phyloP scores from a whole-genome alignment of 1,140 invertebrate species.

The Scylla paramamosain region DNA sequence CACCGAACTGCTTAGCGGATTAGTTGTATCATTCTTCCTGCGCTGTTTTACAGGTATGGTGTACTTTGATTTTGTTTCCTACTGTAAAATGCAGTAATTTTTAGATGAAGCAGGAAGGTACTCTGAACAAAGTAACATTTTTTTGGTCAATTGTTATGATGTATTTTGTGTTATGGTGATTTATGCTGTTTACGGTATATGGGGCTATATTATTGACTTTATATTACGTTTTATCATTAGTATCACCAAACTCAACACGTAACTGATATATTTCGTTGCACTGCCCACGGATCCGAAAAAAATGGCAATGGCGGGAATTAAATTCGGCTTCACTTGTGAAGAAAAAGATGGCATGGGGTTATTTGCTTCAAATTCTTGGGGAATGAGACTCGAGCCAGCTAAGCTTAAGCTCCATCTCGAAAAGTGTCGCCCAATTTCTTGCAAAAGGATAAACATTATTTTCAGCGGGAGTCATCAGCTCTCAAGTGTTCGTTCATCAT shows the following conservation, averaged over 20 bases:
- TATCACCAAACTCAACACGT: constrained; percentile 15
- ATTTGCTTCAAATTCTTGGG: not conserved
- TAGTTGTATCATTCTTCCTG: constrained; percentile 12
- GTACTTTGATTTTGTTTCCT: constrained; percentile 28
- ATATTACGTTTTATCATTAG: not conserved
- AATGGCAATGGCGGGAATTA: not conserved
- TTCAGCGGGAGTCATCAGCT: constrained; percentile 32
- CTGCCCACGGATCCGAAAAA: not conserved
- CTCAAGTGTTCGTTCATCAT: not conserved
- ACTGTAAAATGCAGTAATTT: not conserved
- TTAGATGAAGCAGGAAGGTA: not conserved
- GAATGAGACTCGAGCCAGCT: constrained; percentile 26
- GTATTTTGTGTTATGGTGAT: too few relatives aligned
- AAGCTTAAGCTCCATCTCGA: constrained; percentile 27
- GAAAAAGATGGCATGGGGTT: too few relatives aligned
- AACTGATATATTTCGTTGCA: constrained; percentile 26
- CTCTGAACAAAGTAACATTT: too few relatives aligned
- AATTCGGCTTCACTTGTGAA: too few relatives aligned
- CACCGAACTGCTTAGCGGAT: constrained; percentile 41
- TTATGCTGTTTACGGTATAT: too few relatives aligned
- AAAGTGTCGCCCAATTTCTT: constrained; percentile 46
- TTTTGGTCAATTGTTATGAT: too few relatives aligned
- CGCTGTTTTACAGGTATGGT: constrained; percentile 51
- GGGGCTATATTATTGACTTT: too few relatives aligned
- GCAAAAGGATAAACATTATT: constrained; percentile 6